phyloP scores from a whole-genome alignment of 2,113 vertebrate species.

The Eolophus roseicapilla region DNA sequence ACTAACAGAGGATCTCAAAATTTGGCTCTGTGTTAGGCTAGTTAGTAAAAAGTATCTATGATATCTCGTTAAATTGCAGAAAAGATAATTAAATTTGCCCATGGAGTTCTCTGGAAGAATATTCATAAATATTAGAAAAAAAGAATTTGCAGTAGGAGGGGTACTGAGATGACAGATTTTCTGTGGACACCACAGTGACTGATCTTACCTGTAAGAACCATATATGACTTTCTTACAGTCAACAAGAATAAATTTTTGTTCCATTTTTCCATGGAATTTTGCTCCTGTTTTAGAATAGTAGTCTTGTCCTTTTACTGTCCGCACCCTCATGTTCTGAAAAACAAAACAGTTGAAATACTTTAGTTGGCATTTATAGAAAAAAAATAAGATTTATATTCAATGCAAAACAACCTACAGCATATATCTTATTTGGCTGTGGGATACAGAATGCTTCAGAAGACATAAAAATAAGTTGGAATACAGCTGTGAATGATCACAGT shows the following conservation, averaged over 20 bases:
- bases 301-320: conserved; percentile 90
- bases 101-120: not conserved
- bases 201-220: conserved; percentile 93
- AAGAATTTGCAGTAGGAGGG: not conserved
- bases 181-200: not conserved
- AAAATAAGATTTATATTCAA: not conserved
- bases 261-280: conserved; percentile 92
- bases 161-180: not conserved
- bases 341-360: not conserved
- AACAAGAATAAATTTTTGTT: conserved; percentile 90
- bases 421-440: not conserved
- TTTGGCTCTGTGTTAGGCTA: not conserved
- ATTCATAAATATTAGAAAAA: not conserved
- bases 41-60: not conserved
- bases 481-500: not conserved
- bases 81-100: not conserved
- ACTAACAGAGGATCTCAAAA: not conserved
- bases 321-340: conserved; percentile 91
- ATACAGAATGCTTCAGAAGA: not conserved
- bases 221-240: conserved; percentile 93
- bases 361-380: not conserved
- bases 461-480: not conserved
- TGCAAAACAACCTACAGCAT: not conserved
- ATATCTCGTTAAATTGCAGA: not conserved
- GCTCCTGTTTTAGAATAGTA: conserved; percentile 92